A percentile compares a stretch with the other conserved stretches of the same genome.
These are phyloP conservation scores for Bothrops jararaca DNA, from an alignment of 2,113 vertebrate species.

Conservation along the genomic window DNA sequence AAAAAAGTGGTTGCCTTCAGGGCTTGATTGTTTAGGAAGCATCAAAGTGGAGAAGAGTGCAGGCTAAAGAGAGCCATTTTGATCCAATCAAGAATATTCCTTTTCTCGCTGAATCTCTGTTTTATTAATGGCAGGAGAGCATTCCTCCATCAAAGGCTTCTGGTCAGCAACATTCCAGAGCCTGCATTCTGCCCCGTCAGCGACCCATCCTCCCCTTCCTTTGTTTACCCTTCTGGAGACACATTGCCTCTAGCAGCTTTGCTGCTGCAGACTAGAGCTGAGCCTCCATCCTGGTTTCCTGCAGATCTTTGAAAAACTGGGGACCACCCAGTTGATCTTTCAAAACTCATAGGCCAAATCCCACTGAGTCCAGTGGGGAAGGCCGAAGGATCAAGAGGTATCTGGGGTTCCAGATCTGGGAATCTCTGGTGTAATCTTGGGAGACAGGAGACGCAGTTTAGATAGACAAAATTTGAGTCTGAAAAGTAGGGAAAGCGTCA, in stretches of 20 bases:
- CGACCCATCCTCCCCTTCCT: neutral
- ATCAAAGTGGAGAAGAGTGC: neutral
- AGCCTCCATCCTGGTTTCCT: neutral
- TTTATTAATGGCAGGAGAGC: too few species aligned
- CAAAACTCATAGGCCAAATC: neutral
- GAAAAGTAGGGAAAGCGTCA: neutral
- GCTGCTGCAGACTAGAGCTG: neutral
- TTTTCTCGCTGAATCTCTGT: rapidly evolving
- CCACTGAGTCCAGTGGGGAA: too few species aligned
- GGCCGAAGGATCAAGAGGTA: neutral
- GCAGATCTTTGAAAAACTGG: neutral
- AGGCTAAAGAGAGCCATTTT: neutral
- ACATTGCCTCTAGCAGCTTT: neutral
- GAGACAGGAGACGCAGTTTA: neutral
- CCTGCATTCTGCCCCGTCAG: neutral
- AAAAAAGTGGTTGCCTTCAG: neutral
- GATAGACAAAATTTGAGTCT: neutral
- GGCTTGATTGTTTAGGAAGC: neutral
- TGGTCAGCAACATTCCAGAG: neutral
- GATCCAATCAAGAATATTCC: neutral
- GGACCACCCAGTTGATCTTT: neutral
- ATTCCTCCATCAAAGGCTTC: neutral
- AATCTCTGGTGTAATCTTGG: neutral
- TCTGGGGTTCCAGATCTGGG: neutral
- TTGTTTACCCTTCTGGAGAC: neutral